Conservation (phyloP, 2,113 vertebrate species). For the Anthoscopus minutus region DNA sequence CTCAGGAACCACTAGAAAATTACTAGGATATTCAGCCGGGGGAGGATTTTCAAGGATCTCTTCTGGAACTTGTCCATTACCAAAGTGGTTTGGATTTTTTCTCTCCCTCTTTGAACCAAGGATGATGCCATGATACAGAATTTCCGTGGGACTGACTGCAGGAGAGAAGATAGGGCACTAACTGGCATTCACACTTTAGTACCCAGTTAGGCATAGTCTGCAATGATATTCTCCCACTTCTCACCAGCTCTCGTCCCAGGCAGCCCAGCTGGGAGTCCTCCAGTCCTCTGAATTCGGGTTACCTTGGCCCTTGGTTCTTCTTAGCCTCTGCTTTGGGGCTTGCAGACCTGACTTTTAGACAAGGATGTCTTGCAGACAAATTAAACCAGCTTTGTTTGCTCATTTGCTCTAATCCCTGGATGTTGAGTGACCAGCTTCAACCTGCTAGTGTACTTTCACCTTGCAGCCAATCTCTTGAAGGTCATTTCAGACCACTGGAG, state of each 20-base stretch:
- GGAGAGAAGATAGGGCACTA: background rate
- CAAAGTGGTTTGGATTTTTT: background rate
- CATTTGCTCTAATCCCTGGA: background rate
- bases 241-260: background rate
- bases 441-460: background rate
- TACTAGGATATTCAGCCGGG: background rate
- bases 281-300: background rate
- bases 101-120: background rate
- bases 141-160: background rate
- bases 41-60: background rate
- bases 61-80: background rate
- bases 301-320: background rate
- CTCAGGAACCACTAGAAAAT: background rate
- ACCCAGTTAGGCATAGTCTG: background rate
- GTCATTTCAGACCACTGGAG: background rate
- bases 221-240: background rate
- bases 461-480: background rate
- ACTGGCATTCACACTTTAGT: background rate
- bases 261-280: background rate
- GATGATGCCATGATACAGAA: background rate
- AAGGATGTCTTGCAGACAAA: background rate
- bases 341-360: background rate
- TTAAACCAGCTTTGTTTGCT: background rate
- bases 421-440: background rate
- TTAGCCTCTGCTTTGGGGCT: background rate